phyloP scores from a whole-genome alignment of 2,888 invertebrate genomes.

The Polia nebulosa region DNA sequence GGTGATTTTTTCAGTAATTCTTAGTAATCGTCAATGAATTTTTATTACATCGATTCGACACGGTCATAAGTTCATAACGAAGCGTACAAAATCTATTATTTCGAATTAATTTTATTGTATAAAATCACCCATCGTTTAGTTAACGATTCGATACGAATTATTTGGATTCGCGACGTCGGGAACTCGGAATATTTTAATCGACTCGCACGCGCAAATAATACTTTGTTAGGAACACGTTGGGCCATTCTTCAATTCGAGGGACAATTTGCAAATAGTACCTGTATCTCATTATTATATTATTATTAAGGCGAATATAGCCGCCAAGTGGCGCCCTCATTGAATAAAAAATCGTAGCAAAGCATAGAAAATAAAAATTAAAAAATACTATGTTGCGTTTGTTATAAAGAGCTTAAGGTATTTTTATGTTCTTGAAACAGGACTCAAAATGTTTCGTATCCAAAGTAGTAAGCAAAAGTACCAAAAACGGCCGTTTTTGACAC shows the following conservation, averaged over 20 bases:
- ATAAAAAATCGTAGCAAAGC: no score
- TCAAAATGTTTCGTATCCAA: no score
- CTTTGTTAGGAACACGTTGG: slow-evolving; percentile 35
- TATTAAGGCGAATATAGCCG: no score
- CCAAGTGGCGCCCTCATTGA: no score
- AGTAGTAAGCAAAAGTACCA: no score
- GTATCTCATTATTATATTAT: no score
- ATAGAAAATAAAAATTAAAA: no score
- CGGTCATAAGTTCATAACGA: slow-evolving; percentile 66
- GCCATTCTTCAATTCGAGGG: background rate
- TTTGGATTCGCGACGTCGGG: slow-evolving; percentile 61
- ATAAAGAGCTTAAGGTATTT: no score
- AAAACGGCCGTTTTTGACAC: no score
- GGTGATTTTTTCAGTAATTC: slow-evolving; percentile 55
- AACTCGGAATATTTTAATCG: slow-evolving; percentile 59
- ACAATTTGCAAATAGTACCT: background rate
- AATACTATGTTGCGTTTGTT: no score
- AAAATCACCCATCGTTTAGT: slow-evolving; percentile 76
- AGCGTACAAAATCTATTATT: slow-evolving; percentile 70
- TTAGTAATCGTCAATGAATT: slow-evolving; percentile 63
- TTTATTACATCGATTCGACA: slow-evolving; percentile 66
- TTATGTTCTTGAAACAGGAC: no score
- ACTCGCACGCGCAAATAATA: slow-evolving; percentile 62
- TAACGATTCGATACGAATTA: slow-evolving; percentile 75
- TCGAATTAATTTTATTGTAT: slow-evolving; percentile 72